Evolutionary conservation across 2,113 vertebrate genomes (phyloP), one percentile per base, ranked within the genome.

Genomic region (Saccopteryx bilineata): DNA sequence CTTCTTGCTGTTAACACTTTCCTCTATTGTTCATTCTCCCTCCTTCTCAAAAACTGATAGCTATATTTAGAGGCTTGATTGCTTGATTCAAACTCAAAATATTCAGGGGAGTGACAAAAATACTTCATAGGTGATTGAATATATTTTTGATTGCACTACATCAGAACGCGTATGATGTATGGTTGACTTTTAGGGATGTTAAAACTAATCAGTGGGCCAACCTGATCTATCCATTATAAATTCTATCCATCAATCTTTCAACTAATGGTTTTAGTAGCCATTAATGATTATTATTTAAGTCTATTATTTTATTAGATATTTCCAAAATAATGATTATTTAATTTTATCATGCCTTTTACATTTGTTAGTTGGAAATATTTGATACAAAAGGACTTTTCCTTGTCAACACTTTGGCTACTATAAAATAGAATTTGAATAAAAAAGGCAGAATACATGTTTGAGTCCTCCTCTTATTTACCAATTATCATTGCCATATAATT

Each of bases 61-160:
- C 24, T 85, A 68, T 12, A 33, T n/a, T 72, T 46, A 54, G 2
- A 87, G 63, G 56, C 28, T 11, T 90, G n/a, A 91, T n/a, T 48
- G 61, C n/a, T n/a, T n/a, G 28, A 87, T 82, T 95, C 69, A 86
- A 93, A 81, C 58, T 80, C 8, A 82, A 58, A 85, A 48, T 61
- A 52, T 84, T 76, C 46, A 13, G 52, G 52, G 28, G 56, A 71
- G 21, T 69, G 63, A 63, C 39, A 71, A 82, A 76, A 82, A 50
- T 82, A 81, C 46, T 81, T 80, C 9, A 26, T 6, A 76, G 60
- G 48, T 17, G n/a, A 52, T n/a, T 79, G 9, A 24, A 14, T 72
- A n/a, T 68, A 50, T 80, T 66, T 79, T 80, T 5, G 0, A 46
- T 19, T 39, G 10, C 18, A 39, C 17, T 54, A 71, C 46, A 18